Conservation (phyloP, 2,797 vertebrate genomes). For the Moxostoma hubbsi region DNA sequence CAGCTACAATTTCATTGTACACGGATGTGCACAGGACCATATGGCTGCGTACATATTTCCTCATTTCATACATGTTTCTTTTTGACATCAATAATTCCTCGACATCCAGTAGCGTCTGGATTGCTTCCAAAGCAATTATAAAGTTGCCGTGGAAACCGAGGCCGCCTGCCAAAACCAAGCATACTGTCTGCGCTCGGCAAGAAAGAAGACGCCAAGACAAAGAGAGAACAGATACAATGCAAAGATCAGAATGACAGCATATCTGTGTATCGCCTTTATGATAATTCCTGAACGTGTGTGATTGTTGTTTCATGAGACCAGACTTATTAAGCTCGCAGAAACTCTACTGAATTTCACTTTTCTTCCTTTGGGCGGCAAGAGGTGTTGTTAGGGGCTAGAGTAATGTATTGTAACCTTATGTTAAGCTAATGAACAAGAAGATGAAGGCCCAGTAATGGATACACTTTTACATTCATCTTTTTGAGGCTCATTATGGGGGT, state of each 20-base stretch:
- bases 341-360: constrained; percentile 21
- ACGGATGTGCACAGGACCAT: constrained; percentile 78
- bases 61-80: constrained; percentile 85
- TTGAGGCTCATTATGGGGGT: constrained; percentile 79
- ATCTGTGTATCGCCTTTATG: constrained; percentile 17
- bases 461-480: constrained; percentile 82
- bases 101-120: constrained; percentile 85
- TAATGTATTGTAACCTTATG: constrained; percentile 83
- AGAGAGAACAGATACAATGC: constrained; percentile 51
- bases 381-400: constrained; percentile 56
- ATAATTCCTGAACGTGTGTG: constrained; percentile 15
- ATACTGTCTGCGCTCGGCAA: constrained; percentile 86
- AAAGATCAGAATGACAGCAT: constrained; percentile 43
- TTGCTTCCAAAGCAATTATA: constrained; percentile 95
- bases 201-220: constrained; percentile 61
- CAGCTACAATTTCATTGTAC: constrained; percentile 73
- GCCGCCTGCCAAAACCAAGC: constrained; percentile 89
- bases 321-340: constrained; percentile 8
- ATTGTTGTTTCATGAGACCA: constrained; percentile 32
- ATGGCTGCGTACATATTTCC: constrained; percentile 81
- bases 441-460: constrained; percentile 80
- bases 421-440: constrained; percentile 83
- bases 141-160: constrained; percentile 95
- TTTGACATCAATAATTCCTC: constrained; percentile 84
- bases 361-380: constrained; percentile 32